Conservation (phyloP, 92 coral and sea anemone species). For the Montipora capitata region DNA sequence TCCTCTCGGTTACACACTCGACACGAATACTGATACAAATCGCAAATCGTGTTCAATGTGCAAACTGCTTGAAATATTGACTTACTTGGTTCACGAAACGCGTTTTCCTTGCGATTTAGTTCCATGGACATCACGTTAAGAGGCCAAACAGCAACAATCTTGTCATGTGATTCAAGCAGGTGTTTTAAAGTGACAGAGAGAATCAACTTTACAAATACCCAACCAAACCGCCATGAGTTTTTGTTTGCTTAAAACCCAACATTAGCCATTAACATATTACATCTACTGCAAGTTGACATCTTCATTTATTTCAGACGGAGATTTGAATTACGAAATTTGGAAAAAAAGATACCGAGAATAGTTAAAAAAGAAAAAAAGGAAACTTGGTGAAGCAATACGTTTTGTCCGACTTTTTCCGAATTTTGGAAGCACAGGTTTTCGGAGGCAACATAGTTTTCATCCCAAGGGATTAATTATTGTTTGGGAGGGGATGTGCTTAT, state of each 20-base stretch:
- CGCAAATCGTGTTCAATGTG: background rate
- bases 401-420: too few species aligned
- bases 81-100: conserved; percentile 38
- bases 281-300: background rate
- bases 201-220: background rate
- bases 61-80: background rate
- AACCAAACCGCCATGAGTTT: background rate
- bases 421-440: too few species aligned
- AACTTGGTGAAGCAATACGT: too few species aligned
- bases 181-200: background rate
- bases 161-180: conserved; percentile 30
- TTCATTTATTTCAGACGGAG: background rate
- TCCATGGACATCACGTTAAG: conserved; percentile 14
- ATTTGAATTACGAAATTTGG: background rate
- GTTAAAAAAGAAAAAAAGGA: background rate
- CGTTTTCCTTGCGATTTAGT: conserved; percentile 30
- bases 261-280: background rate
- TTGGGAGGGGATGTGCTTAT: too few species aligned
- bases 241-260: background rate
- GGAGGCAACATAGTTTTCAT: too few species aligned
- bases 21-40: background rate
- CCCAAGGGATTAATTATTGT: too few species aligned
- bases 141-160: background rate
- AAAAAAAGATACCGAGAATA: background rate
- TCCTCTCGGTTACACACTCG: too few species aligned